A percentile compares a stretch with the other conserved stretches of the same genome.
phyloP scores from a whole-genome alignment of 2,797 vertebrate genomes.

The Potorous gilbertii region DNA sequence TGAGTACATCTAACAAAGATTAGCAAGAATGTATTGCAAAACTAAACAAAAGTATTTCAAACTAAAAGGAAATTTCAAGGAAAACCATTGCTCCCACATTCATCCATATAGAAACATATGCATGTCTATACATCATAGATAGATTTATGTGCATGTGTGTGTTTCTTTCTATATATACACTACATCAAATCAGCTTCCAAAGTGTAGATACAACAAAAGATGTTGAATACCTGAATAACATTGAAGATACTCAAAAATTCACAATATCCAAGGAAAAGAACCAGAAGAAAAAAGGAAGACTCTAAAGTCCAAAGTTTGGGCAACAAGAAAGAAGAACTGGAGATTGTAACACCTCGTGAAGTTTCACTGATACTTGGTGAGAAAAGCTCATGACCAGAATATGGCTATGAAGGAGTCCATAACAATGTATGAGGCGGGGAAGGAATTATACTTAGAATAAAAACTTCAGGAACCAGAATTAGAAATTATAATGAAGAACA shows the following conservation, averaged over 20 bases:
- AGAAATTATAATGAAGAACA: not conserved
- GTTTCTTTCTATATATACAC: too few species aligned
- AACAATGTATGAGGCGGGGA: accelerated
- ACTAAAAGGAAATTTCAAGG: too few species aligned
- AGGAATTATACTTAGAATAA: not conserved
- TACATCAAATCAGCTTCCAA: not conserved
- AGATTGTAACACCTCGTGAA: not conserved
- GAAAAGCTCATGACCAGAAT: not conserved
- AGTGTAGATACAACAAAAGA: not conserved
- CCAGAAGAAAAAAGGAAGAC: not conserved
- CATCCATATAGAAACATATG: too few species aligned
- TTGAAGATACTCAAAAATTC: not conserved
- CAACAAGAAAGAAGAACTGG: not conserved
- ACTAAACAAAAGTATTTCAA: too few species aligned
- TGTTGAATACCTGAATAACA: not conserved
- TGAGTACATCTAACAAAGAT: too few species aligned
- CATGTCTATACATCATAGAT: too few species aligned
- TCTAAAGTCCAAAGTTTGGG: not conserved
- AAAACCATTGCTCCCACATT: too few species aligned
- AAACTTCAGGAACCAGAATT: not conserved
- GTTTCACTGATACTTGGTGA: not conserved
- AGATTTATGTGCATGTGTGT: too few species aligned
- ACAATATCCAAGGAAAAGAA: not conserved
- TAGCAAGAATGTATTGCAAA: too few species aligned
- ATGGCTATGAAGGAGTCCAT: not conserved